phyloP scores from a whole-genome alignment of 2,797 vertebrate species.

The Psittacula derbiana region DNA sequence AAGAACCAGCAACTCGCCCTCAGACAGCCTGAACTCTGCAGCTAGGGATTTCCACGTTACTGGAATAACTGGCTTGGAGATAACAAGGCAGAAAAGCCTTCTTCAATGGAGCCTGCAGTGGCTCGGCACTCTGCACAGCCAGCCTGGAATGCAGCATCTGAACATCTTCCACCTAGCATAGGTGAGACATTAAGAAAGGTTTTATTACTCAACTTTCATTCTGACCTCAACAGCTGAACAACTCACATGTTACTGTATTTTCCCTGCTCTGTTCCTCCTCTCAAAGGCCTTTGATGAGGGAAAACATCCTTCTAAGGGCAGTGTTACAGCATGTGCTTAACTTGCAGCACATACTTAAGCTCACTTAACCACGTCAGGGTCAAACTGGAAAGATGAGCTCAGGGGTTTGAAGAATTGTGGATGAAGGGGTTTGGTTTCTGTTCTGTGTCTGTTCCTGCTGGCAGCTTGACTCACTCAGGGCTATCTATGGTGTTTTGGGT shows the following conservation, averaged over 20 bases:
- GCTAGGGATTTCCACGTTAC: neutral
- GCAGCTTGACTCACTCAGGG: neutral
- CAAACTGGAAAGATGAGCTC: rapidly evolving
- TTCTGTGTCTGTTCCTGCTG: rapidly evolving
- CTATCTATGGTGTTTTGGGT: rapidly evolving
- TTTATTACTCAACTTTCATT: neutral
- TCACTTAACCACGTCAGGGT: neutral
- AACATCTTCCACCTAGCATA: neutral
- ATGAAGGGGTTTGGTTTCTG: rapidly evolving
- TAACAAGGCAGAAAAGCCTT: neutral
- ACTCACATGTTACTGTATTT: neutral
- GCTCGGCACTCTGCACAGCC: rapidly evolving
- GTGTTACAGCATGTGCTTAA: rapidly evolving
- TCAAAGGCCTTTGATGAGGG: neutral
- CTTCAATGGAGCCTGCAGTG: neutral
- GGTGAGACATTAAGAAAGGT: neutral
- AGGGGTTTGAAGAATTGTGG: neutral
- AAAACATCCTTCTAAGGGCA: neutral
- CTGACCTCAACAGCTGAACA: neutral
- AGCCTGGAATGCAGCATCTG: neutral
- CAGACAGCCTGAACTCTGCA: neutral
- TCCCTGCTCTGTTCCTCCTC: neutral
- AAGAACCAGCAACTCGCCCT: neutral
- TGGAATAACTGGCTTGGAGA: neutral
- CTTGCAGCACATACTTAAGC: neutral